These are phyloP conservation scores for Xiphophorus maculatus DNA, from an alignment of 2,113 vertebrate species.

Conservation along the genomic window DNA sequence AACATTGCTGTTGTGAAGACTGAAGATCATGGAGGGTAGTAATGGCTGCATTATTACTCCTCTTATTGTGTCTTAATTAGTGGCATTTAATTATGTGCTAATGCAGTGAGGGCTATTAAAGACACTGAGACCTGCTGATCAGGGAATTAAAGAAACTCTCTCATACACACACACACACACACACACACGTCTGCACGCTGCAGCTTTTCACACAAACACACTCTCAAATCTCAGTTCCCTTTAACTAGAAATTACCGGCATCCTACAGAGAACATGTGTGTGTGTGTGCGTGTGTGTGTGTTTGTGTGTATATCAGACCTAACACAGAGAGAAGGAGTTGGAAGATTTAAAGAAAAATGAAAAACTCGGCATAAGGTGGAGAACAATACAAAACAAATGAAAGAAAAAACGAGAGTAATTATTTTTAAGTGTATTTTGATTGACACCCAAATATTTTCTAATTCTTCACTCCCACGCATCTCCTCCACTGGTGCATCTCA, in stretches of 20 bases:
- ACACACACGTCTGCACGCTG: constrained; percentile 14
- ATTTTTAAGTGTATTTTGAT: constrained; percentile 47
- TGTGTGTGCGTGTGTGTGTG: background rate
- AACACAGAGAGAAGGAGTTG: constrained; percentile 1
- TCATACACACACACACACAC: constrained; percentile 25
- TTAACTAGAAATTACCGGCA: constrained; percentile 69
- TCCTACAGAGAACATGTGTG: constrained; percentile 64
- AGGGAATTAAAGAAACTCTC: constrained; percentile 69
- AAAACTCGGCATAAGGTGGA: constrained; percentile 47
- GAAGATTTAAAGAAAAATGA: background rate
- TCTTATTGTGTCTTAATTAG: constrained; percentile 78
- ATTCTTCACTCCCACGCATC: constrained; percentile 80
- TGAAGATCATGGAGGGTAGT: constrained; percentile 71
- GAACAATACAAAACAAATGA: background rate
- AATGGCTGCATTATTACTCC: constrained; percentile 77
- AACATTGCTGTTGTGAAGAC: constrained; percentile 59
- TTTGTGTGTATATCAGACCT: constrained; percentile 12
- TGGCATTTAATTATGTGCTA: constrained; percentile 76
- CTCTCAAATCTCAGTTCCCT: constrained; percentile 45
- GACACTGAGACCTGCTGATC: constrained; percentile 74
- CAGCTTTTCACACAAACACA: constrained; percentile 39
- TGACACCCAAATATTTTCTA: constrained; percentile 78
- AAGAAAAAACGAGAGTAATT: constrained; percentile 26
- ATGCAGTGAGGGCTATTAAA: constrained; percentile 75
- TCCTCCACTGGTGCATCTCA: constrained; percentile 87